Conservation (phyloP, 2,888 invertebrate genomes). For the Rotaria magnacalcarata region DNA sequence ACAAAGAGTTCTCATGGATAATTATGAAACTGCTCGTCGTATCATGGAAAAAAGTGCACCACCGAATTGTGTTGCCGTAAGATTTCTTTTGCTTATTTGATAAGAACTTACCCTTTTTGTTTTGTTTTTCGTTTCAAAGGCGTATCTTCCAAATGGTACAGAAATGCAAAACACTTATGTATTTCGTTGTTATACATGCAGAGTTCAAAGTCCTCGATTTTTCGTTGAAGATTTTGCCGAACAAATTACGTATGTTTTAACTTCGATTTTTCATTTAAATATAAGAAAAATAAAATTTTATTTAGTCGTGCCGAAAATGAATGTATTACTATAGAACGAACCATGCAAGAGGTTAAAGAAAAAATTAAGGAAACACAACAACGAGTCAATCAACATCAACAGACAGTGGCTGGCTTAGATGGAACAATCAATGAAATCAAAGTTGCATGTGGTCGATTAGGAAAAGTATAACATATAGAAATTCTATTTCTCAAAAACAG, state of each 20-base stretch:
- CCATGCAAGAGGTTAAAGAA: conserved; percentile 35
- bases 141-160: conserved; percentile 39
- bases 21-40: background rate
- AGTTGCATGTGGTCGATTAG: background rate
- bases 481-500: too few species aligned
- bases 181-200: conserved; percentile 40
- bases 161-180: conserved; percentile 34
- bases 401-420: background rate
- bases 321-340: conserved; percentile 30
- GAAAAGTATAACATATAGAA: background rate
- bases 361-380: conserved; percentile 37
- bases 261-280: background rate
- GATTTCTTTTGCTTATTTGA: background rate
- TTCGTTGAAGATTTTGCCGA: conserved; percentile 39
- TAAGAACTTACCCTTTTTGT: background rate
- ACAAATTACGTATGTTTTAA: background rate
- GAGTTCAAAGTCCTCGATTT: background rate
- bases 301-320: conserved; percentile 33
- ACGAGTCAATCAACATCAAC: conserved; percentile 37
- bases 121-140: background rate
- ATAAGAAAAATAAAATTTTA: too few species aligned
- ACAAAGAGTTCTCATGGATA: conserved; percentile 30
- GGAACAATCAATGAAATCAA: background rate
- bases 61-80: background rate
- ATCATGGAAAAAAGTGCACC: background rate